Evolutionary conservation across 2,888 invertebrate genomes (phyloP), one percentile per base, ranked within the genome.

Genomic region (Mythimna vitellina): DNA sequence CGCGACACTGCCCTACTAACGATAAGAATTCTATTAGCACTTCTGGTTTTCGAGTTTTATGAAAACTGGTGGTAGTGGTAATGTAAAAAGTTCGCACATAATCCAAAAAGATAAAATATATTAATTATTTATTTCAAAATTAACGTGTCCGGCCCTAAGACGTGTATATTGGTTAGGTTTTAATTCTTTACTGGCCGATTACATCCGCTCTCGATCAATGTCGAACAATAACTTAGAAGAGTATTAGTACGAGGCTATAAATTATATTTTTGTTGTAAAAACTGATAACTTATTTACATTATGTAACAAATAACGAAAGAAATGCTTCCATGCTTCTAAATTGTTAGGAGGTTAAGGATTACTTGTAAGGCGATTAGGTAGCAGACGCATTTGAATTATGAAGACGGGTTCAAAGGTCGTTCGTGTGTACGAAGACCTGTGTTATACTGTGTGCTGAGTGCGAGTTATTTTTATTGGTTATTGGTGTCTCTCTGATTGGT

Each of bases 1-100:
- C 78, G 81, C 89, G 89, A 90, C 91, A 91, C 91, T 91, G 92
- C 93, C 92, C 91, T 90, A 88, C 76, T 86, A 64, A 72, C 70
- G 72, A 75, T 84, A 87, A 87, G 58, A 76, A 82, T 80, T 84
- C 46, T 76, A 81, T 83, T 83, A 84, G 87, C 83, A 86, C 86
- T 85, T 88, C 86, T 86, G 84, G 87, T 84, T 86, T 85, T 82
- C 78, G 86, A 85, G 86, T 83, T 84, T 81, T 70, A 78, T 79
- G 80, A 83, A 81, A 84, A 81, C 81, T 80, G 58, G 75, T 78
- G 60, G 77, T 83, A 78, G 86, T 82, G 85, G 72, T 82, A 76
- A 80, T 80, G 65, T 65, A 54, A 58, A 64, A 65, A 82, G 70
- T 56, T 83, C 75, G 65, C 62, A 69, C 62, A 68, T 64, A 65